These are phyloP conservation scores for Hetaerina americana DNA, from an alignment of 1,140 invertebrate species.

Conservation along the genomic window DNA sequence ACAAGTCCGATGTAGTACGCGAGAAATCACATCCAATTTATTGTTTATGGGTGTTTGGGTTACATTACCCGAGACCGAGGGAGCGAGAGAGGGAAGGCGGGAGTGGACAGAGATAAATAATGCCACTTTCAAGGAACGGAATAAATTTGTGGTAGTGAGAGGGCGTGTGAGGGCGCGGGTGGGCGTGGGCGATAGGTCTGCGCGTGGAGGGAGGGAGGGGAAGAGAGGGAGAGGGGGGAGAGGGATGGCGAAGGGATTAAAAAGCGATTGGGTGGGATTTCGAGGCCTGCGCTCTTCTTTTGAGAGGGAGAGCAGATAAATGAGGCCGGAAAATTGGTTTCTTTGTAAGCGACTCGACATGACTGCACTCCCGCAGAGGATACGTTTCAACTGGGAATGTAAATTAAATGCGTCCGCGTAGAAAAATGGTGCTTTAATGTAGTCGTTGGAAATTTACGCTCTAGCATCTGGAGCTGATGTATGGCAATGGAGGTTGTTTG, in stretches of 20 bases:
- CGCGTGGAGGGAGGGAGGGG: too few species aligned
- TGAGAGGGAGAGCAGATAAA: not conserved
- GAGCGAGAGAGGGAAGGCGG: too few species aligned
- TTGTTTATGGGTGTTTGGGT: not conserved
- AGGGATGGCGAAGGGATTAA: not conserved
- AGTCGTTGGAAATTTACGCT: not conserved
- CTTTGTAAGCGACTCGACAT: not conserved
- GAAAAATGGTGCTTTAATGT: too few species aligned
- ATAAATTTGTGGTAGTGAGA: not conserved
- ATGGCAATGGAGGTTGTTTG: too few species aligned
- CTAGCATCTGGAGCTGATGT: too few species aligned
- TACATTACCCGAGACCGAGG: not conserved
- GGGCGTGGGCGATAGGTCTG: not conserved
- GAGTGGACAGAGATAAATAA: not conserved
- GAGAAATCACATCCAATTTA: not conserved
- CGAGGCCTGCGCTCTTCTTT: not conserved
- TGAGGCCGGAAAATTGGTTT: not conserved
- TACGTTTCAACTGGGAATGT: not conserved
- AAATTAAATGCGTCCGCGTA: not conserved
- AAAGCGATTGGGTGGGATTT: not conserved
- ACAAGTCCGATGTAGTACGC: too few species aligned
- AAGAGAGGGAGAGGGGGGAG: not conserved
- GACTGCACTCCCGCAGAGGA: not conserved
- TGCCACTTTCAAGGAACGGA: not conserved
- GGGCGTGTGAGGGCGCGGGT: not conserved